Conservation (phyloP, 2,113 vertebrate species). For the Alethe diademata region DNA sequence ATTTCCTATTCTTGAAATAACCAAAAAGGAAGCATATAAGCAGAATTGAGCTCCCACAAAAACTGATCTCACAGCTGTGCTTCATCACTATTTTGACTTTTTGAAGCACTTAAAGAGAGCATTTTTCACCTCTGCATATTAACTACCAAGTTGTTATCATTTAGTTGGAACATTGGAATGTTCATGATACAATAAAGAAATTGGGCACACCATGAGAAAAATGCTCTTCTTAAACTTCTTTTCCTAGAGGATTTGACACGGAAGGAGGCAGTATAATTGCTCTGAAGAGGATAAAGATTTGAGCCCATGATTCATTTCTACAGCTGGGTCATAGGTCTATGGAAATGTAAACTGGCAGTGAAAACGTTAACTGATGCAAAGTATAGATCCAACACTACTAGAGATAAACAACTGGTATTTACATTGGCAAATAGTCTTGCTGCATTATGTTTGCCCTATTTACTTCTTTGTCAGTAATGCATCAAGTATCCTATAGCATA, state of each 20-base stretch:
- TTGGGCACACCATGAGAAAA: neutral
- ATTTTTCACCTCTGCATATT: neutral
- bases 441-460: slow-evolving; percentile 65
- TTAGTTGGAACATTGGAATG: neutral
- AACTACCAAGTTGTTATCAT: neutral
- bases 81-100: neutral
- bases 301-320: neutral
- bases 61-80: neutral
- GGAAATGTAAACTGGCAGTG: slow-evolving; percentile 23
- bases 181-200: neutral
- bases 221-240: neutral
- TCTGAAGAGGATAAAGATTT: neutral
- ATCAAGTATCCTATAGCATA: slow-evolving; percentile 69
- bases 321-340: neutral
- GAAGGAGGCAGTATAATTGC: neutral
- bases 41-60: neutral
- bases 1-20: neutral
- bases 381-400: neutral
- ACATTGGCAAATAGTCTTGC: slow-evolving; percentile 51
- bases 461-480: slow-evolving; percentile 69
- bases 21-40: neutral
- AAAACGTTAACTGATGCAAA: neutral
- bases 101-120: neutral
- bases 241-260: neutral
- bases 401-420: slow-evolving; percentile 62